These are phyloP conservation scores for Tragelaphus oryx DNA, from an alignment of 2,797 vertebrate genomes.

Conservation along the genomic window DNA sequence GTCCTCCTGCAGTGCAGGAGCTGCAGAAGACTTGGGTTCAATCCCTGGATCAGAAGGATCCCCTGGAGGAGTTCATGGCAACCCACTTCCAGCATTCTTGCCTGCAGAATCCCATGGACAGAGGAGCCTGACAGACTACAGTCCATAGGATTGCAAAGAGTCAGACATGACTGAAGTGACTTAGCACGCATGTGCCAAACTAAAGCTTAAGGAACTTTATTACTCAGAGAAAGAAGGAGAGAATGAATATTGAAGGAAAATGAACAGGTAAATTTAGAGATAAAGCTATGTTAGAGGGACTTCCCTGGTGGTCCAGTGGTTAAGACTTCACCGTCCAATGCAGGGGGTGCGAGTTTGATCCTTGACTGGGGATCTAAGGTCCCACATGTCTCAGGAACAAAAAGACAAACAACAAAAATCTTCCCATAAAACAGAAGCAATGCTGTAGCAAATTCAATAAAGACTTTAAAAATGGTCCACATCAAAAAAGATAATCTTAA, in stretches of 20 bases:
- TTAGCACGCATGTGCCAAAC: rapidly evolving
- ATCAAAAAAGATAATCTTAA: not conserved
- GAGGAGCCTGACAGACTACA: not conserved
- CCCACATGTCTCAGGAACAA: not conserved
- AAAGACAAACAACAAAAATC: not conserved
- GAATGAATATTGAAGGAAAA: not conserved
- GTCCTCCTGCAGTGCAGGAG: too few relatives aligned
- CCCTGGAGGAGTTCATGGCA: not conserved
- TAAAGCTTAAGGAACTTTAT: not conserved
- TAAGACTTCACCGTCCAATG: not conserved
- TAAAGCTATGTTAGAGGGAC: not conserved
- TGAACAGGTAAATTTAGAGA: not conserved
- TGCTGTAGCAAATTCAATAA: not conserved
- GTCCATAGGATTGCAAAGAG: not conserved
- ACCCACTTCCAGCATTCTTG: not conserved
- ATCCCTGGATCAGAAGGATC: not conserved
- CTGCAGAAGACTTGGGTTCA: not conserved
- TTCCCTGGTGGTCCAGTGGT: not conserved
- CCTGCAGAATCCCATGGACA: not conserved
- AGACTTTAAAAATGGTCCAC: not conserved
- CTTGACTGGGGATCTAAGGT: not conserved
- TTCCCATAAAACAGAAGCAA: not conserved
- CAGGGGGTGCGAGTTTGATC: not conserved
- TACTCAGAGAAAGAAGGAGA: not conserved
- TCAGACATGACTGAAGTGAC: not conserved